Conservation (phyloP, 2,797 vertebrate genomes). For the Acridotheres tristis region DNA sequence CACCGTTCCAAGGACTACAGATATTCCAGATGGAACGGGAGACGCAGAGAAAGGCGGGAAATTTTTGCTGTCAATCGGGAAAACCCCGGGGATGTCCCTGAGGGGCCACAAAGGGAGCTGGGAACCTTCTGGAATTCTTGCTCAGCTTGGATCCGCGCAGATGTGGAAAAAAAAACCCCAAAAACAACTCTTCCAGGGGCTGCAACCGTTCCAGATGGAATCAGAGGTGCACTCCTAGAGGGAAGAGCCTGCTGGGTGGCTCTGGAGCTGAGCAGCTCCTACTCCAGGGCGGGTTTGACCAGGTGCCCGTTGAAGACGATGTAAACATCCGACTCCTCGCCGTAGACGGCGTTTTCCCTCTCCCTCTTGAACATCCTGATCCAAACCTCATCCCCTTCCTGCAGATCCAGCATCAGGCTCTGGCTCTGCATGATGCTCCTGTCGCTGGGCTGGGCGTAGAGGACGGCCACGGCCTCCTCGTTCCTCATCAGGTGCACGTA, state of each 20-base stretch:
- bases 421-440: conserved; percentile 92
- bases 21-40: not conserved
- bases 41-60: not conserved
- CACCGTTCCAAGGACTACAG: too few species aligned
- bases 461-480: conserved; percentile 74
- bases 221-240: not conserved
- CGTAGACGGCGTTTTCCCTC: conserved; percentile 84
- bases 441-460: conserved; percentile 88
- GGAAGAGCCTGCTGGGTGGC: not conserved
- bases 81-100: not conserved
- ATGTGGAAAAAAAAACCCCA: rapidly evolving
- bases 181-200: too few species aligned
- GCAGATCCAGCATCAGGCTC: conserved; percentile 85
- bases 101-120: not conserved
- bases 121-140: not conserved
- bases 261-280: not conserved
- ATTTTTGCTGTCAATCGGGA: not conserved
- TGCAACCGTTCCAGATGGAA: not conserved
- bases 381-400: conserved; percentile 81
- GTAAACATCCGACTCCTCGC: conserved; percentile 85
- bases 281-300: conserved; percentile 72
- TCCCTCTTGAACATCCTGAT: conserved; percentile 85
- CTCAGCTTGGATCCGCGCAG: not conserved
- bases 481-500: conserved; percentile 89
- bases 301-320: conserved; percentile 88